A percentile compares a stretch with the other conserved stretches of the same genome.
Evolutionary conservation across 2,113 vertebrate genomes (phyloP).

Genomic region (Plecotus auritus): DNA sequence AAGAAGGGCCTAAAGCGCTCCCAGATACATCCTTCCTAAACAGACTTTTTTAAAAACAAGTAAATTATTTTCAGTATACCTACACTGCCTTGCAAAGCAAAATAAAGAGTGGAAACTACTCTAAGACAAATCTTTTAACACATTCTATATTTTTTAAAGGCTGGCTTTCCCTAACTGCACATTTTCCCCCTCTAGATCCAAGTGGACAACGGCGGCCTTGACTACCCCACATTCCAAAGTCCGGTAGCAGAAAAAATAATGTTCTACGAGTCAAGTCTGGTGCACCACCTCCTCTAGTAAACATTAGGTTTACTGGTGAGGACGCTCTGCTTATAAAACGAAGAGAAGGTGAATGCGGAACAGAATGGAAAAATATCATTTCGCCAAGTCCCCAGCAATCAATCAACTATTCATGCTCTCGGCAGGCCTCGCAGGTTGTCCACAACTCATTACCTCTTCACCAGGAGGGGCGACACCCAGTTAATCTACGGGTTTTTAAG

Average conservation of each 20-base stretch:
- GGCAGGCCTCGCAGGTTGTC: background rate
- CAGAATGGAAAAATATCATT: background rate
- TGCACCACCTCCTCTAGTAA: background rate
- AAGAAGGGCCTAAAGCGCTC: background rate
- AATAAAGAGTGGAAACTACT: background rate
- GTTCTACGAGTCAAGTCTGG: background rate
- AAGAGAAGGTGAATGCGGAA: background rate
- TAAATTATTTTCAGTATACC: background rate
- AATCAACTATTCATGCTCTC: background rate
- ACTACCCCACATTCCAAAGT: constrained; percentile 44
- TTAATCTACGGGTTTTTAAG: background rate
- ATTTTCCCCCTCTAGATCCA: background rate
- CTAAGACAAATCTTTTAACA: background rate
- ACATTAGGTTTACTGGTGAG: background rate
- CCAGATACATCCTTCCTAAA: background rate
- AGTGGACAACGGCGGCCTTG: background rate
- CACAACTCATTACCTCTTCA: background rate
- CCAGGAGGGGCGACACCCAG: background rate
- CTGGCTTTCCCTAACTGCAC: background rate
- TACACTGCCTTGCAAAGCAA: background rate
- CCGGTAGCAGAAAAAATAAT: background rate
- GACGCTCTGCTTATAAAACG: background rate
- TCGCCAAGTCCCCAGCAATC: background rate
- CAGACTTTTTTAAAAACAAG: background rate
- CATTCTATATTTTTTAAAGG: background rate